A percentile compares a stretch with the other conserved stretches of the same genome.
Conservation (phyloP, 1,140 invertebrate species). For the Gerris buenoi region DNA sequence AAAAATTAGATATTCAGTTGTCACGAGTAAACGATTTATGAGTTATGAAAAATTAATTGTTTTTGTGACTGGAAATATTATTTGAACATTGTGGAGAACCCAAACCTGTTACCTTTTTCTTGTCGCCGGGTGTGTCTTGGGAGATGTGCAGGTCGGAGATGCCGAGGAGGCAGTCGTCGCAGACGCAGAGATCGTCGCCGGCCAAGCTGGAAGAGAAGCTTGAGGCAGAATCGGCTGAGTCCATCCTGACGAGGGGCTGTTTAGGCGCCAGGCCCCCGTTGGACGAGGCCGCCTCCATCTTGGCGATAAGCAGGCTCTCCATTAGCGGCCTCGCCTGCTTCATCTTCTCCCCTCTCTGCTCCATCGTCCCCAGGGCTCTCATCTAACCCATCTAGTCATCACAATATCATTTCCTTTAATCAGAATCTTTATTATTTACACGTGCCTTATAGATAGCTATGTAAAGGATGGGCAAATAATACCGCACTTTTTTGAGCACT, state of each 20-base stretch:
- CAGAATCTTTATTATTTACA: too few species aligned
- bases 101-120: constrained; percentile 47
- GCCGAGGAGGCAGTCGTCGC: constrained; percentile 66
- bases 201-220: constrained; percentile 44
- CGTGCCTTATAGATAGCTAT: too few species aligned
- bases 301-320: constrained; percentile 57
- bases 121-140: constrained; percentile 28
- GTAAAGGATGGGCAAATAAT: too few species aligned
- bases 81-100: too few species aligned
- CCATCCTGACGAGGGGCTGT: constrained; percentile 42
- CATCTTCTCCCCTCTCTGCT: neutral
- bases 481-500: too few species aligned
- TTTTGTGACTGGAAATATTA: too few species aligned
- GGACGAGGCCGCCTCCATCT: constrained; percentile 43
- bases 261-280: constrained; percentile 23
- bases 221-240: constrained; percentile 60
- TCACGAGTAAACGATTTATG: too few species aligned
- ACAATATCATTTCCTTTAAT: too few species aligned
- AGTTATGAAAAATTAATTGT: too few species aligned
- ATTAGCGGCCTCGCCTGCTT: constrained; percentile 43
- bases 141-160: constrained; percentile 56
- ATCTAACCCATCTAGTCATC: constrained; percentile 1
- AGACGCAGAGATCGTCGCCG: constrained; percentile 55
- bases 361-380: neutral
- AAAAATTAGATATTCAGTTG: too few species aligned